Conservation (phyloP, 2,113 vertebrate species). For the Hirundichthys speculiger region DNA sequence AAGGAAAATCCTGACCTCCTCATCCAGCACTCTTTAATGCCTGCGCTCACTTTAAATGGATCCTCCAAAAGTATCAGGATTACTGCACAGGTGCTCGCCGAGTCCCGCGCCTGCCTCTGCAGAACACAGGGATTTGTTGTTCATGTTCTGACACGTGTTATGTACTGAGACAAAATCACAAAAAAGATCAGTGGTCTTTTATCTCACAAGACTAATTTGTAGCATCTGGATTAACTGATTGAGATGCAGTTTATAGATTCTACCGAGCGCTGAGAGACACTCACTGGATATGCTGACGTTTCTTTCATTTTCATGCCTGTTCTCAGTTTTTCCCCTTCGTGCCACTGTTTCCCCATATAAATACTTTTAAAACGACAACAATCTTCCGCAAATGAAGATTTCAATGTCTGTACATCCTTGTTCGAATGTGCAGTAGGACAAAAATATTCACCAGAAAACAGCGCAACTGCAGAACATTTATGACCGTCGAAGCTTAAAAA, state of each 20-base stretch:
- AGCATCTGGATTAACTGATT: too few species aligned
- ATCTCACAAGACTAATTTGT: too few species aligned
- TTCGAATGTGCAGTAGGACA: slow-evolving; percentile 1
- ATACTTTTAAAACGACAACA: slow-evolving; percentile 41
- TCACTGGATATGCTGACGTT: too few species aligned
- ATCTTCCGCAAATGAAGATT: slow-evolving; percentile 7
- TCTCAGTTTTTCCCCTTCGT: not conserved
- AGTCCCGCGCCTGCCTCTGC: not conserved
- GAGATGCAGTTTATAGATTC: too few species aligned
- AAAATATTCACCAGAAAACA: not conserved
- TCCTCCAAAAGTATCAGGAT: slow-evolving; percentile 49
- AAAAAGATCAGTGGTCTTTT: too few species aligned
- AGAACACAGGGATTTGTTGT: not conserved
- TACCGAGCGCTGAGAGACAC: too few species aligned
- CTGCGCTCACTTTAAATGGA: slow-evolving; percentile 59
- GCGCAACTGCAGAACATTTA: too few species aligned
- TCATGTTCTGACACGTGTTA: not conserved
- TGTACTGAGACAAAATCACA: not conserved
- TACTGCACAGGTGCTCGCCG: slow-evolving; percentile 36
- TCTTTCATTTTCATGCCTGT: slow-evolving; percentile 49
- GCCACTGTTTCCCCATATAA: not conserved
- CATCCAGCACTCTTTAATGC: slow-evolving; percentile 41
- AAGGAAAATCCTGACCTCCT: slow-evolving; percentile 66
- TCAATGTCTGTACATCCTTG: slow-evolving; percentile 2
- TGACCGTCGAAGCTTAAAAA: too few species aligned